Percentiles rank a stretch among this genome's conserved stretches.
These are phyloP conservation scores for Melopsittacus undulatus DNA, from an alignment of 2,797 vertebrate species.

Conservation along the genomic window DNA sequence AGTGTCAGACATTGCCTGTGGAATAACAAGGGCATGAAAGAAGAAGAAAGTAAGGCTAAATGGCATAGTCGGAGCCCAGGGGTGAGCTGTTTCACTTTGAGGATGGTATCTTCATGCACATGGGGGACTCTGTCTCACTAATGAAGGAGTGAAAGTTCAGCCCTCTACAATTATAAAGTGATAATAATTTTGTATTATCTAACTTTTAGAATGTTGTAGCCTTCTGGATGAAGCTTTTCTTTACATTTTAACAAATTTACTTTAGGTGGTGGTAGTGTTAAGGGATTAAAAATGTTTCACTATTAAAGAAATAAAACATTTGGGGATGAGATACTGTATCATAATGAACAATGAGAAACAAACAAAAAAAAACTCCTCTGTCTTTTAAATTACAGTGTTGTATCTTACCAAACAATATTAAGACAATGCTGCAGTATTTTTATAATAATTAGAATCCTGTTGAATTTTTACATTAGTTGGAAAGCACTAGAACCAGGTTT, in stretches of 20 bases:
- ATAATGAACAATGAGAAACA: neutral
- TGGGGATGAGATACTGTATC: neutral
- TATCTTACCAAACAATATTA: neutral
- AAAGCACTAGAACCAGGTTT: neutral
- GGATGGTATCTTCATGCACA: fast-evolving
- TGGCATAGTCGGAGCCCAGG: neutral
- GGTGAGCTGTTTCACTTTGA: neutral
- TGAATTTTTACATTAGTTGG: neutral
- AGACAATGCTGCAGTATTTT: neutral
- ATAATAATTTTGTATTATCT: neutral
- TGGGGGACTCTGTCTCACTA: neutral
- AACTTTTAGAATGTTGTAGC: neutral
- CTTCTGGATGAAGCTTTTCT: neutral
- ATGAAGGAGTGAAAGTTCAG: neutral
- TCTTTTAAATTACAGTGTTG: neutral
- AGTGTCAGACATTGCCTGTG: neutral
- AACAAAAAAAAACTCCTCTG: neutral
- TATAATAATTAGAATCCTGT: neutral
- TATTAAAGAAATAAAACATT: neutral
- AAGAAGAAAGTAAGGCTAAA: neutral
- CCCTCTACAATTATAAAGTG: neutral
- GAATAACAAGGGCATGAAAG: neutral
- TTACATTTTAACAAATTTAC: neutral
- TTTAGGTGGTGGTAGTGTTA: neutral
- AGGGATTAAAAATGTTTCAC: neutral